Evolutionary conservation across 2,797 vertebrate species (phyloP).

Genomic region (Linurgus olivaceus): DNA sequence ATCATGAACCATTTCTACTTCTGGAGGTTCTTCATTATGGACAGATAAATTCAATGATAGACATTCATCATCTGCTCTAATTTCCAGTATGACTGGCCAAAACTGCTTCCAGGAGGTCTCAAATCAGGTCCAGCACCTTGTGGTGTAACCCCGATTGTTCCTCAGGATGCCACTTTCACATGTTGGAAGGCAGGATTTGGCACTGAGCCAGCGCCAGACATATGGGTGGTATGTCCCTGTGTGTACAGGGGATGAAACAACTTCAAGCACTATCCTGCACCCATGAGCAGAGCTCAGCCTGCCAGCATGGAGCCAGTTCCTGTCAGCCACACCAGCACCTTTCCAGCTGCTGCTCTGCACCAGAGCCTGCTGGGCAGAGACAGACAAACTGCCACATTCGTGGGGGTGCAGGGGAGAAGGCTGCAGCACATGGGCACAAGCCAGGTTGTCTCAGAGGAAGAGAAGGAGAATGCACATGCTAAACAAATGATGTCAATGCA

Average conservation of each 20-base stretch:
- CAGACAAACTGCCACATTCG: not conserved
- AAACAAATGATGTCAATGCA: not conserved
- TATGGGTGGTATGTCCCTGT: accelerated
- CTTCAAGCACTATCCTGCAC: not conserved
- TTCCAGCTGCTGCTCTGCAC: not conserved
- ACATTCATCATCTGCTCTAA: not conserved
- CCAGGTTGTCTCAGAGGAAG: not conserved
- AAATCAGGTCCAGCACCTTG: not conserved
- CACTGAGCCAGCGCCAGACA: not conserved
- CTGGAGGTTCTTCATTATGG: not conserved
- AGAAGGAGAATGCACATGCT: not conserved
- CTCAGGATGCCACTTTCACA: not conserved
- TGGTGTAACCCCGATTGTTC: not conserved
- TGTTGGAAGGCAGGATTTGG: not conserved
- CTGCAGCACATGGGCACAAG: not conserved
- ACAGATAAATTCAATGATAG: not conserved
- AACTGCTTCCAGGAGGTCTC: not conserved
- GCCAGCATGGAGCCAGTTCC: accelerated
- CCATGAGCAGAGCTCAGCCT: not conserved
- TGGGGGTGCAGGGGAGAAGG: not conserved
- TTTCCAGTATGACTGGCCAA: not conserved
- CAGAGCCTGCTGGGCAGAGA: not conserved
- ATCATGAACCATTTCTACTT: not conserved
- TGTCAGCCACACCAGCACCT: not conserved
- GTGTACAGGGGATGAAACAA: not conserved